phyloP scores from a whole-genome alignment of 2,113 vertebrate species.

The Coptodon bakossiorum region DNA sequence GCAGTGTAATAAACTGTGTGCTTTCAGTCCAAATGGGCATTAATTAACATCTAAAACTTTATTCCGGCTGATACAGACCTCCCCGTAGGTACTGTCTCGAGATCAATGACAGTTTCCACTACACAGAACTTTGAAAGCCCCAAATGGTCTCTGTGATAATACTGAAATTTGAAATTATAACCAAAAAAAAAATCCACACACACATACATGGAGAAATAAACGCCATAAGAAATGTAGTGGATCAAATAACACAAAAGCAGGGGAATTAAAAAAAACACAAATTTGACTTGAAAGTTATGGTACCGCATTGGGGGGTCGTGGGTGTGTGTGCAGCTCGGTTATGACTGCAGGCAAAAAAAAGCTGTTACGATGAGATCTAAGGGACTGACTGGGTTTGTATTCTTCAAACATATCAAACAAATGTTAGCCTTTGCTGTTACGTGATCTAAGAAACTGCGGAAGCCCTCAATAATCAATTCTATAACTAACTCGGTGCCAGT shows the following conservation, averaged over 20 bases:
- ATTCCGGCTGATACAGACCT: neutral
- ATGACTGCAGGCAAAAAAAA: conserved; percentile 7
- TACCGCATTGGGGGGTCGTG: neutral
- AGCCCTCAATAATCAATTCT: neutral
- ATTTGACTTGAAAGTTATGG: neutral
- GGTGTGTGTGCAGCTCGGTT: neutral
- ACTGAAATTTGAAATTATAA: neutral
- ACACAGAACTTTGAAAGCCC: neutral
- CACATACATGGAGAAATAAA: neutral
- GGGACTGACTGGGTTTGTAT: neutral
- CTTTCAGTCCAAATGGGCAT: neutral
- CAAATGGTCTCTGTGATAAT: neutral
- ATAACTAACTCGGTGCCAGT: neutral
- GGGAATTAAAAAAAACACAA: neutral
- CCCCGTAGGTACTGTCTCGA: neutral
- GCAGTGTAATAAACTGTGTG: neutral
- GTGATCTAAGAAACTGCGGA: neutral
- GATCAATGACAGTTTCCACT: neutral
- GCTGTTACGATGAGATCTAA: conserved; percentile 10
- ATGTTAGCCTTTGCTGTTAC: neutral
- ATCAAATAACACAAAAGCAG: neutral
- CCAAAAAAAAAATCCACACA: accelerated
- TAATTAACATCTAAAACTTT: neutral
- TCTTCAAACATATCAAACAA: conserved; percentile 32
- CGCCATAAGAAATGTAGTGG: neutral